Evolutionary conservation across 2,113 vertebrate genomes (phyloP).

Genomic region (Eudorcas thomsonii): DNA sequence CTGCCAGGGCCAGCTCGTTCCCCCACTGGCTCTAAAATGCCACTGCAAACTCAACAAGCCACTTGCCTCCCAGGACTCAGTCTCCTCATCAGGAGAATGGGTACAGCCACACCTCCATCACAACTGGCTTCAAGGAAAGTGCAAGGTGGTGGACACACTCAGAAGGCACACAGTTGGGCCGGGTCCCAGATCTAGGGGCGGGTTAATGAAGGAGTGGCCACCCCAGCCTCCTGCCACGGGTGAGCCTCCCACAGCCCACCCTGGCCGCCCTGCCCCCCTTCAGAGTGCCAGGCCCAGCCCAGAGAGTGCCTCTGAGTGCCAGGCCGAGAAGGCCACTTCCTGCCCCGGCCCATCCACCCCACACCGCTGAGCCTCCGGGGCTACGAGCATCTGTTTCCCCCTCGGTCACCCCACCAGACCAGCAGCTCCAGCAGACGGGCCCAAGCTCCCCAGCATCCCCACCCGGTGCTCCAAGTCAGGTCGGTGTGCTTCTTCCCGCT

Average conservation of each 20-base stretch:
- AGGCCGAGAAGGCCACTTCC: background rate
- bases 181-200: rapidly evolving
- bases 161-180: background rate
- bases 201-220: background rate
- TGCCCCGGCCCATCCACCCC: rapidly evolving
- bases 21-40: rapidly evolving
- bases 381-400: background rate
- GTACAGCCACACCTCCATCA: rapidly evolving
- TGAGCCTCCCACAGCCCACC: background rate
- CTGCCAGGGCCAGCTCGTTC: too few species aligned
- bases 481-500: rapidly evolving
- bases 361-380: rapidly evolving
- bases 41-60: too few species aligned
- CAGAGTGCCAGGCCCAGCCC: background rate
- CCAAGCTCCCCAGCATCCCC: rapidly evolving
- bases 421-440: background rate
- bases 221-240: rapidly evolving
- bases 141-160: background rate
- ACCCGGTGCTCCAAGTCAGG: background rate
- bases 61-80: rapidly evolving
- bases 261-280: rapidly evolving
- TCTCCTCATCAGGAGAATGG: background rate
- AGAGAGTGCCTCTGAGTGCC: rapidly evolving
- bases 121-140: background rate
- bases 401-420: background rate